Base-by-base conservation (phyloP, 2,113 vertebrate species). In the Ivindomyrus marchei region DNA sequence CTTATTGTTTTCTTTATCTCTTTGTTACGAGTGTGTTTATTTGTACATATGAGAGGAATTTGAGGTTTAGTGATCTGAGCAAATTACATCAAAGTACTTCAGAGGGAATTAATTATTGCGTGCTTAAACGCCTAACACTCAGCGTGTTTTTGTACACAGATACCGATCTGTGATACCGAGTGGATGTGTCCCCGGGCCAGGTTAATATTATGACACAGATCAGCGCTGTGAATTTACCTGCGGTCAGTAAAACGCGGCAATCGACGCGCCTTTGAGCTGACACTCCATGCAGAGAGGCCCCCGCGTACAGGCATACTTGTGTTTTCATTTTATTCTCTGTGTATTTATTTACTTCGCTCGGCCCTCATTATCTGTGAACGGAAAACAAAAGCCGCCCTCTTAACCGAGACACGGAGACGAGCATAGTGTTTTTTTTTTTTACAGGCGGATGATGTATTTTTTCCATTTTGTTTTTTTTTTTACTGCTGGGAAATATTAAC, bases 181-280 rank as follows among this genome's bases (percentile, higher is more conserved):
- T 92, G 95, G 95, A 94, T 95, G 96, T 90, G 95, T 94, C 93
- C 93, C 92, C 90, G 94, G 93, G 92, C 93, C 93, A 93, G 96
- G 96, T 96, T 96, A 96, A 96, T 96, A 96, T 96, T 93, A 96
- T 94, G 95, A 94, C 95, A 95, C 94, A 95, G 96, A 95, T 95
- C 94, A 94, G 95, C 94, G 94, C 96, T 94, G 96, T 95, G 95
- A 96, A 95, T 94, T 96, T 96, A 93, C 95, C 95, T 96, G 96
- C 95, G 95, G 95, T 95, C 94, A 95, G 93, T 89, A 93, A 94
- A 93, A 94, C 94, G 92, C 91, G 93, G 94, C 94, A 95, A 95
- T 96, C 95, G 93, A 93, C 89, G 92, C 89, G 87, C 92, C 91
- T 91, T 92, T 91, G 93, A 93, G 94, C 92, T 91, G 92, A 92